phyloP scores from a whole-genome alignment of 2,797 vertebrate genomes.

The Sebastes variabilis region DNA sequence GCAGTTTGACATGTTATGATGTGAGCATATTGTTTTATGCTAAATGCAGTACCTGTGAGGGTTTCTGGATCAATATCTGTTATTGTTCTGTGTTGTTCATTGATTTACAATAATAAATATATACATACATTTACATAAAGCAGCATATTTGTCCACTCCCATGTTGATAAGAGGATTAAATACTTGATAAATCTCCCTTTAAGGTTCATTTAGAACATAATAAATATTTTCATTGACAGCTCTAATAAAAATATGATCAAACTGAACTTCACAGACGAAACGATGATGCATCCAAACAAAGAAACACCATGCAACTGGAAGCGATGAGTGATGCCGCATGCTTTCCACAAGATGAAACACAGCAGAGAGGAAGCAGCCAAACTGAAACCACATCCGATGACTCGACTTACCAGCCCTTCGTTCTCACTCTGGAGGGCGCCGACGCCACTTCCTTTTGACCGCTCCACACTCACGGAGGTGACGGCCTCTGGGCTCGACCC shows the following conservation, averaged over 20 bases:
- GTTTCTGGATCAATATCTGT: no score
- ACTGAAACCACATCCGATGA: constrained; percentile 48
- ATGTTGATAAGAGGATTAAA: no score
- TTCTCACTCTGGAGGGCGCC: constrained; percentile 60
- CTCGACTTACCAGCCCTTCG: constrained; percentile 82
- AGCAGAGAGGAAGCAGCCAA: constrained; percentile 53
- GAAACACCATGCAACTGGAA: constrained; percentile 46
- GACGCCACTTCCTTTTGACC: constrained; percentile 63
- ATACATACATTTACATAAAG: no score
- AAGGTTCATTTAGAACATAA: no score
- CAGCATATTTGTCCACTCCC: no score
- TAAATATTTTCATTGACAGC: no score
- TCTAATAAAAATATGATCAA: neutral
- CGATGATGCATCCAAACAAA: constrained; percentile 14
- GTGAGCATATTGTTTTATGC: no score
- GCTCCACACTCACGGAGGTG: constrained; percentile 42
- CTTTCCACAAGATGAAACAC: constrained; percentile 31
- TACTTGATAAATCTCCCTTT: no score
- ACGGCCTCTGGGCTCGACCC: constrained; percentile 53
- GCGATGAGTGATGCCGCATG: constrained; percentile 61
- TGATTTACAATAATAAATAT: no score
- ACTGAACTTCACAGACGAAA: neutral
- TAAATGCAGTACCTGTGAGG: no score
- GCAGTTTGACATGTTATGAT: no score
- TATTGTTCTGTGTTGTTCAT: fast-evolving